Evolutionary conservation across 2,888 invertebrate species (phyloP).

Genomic region (Anoplius nigerrimus): DNA sequence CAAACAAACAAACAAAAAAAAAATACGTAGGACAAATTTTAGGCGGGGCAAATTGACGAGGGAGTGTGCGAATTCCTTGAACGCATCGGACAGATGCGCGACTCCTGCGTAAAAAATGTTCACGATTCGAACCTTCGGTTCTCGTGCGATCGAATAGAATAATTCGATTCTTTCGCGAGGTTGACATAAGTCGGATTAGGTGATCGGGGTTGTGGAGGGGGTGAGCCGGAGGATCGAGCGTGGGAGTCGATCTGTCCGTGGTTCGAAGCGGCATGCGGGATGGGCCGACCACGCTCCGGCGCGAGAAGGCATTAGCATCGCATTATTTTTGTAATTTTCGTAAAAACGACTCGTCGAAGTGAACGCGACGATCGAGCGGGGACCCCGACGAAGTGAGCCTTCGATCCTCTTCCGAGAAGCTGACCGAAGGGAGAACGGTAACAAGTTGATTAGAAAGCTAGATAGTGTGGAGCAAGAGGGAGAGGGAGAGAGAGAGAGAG

Average conservation of each 20-base stretch:
- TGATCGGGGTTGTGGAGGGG: too few species aligned
- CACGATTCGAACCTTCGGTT: too few species aligned
- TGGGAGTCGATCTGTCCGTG: too few species aligned
- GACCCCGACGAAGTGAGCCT: not conserved
- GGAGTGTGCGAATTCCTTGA: slow-evolving; percentile 19
- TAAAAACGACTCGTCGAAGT: slow-evolving; percentile 17
- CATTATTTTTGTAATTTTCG: slow-evolving; percentile 49
- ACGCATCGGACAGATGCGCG: slow-evolving; percentile 12
- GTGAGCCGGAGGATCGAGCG: not conserved
- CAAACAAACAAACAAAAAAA: too few species aligned
- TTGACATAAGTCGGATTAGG: slow-evolving; percentile 13
- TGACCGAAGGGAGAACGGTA: not conserved
- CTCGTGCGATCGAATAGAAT: too few species aligned
- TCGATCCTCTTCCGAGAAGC: not conserved
- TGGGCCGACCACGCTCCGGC: not conserved
- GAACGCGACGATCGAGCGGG: not conserved
- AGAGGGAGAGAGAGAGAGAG: too few species aligned
- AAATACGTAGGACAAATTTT: slow-evolving; percentile 2
- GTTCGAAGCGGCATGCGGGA: too few species aligned
- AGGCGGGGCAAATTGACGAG: slow-evolving; percentile 3
- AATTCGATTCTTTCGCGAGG: too few species aligned
- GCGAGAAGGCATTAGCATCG: slow-evolving; percentile 24
- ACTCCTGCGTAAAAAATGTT: too few species aligned
- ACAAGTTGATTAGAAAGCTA: too few species aligned
- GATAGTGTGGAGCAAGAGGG: too few species aligned